A percentile compares a stretch with the other conserved stretches of the same genome.
Evolutionary conservation across 2,113 vertebrate genomes (phyloP).

Genomic region (Rafetus swinhoei): DNA sequence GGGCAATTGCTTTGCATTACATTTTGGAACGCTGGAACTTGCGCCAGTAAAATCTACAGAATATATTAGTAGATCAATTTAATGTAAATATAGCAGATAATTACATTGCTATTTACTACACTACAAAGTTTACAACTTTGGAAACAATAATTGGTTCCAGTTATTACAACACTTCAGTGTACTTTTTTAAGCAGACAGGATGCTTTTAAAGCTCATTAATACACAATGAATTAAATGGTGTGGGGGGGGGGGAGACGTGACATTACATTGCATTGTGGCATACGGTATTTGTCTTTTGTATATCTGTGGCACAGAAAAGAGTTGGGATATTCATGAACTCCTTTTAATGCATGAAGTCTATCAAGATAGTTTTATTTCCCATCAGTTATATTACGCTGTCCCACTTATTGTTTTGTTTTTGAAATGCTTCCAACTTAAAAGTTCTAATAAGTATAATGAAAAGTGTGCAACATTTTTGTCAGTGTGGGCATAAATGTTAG

Average conservation of each 20-base stretch:
- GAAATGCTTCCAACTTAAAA: conserved; percentile 1
- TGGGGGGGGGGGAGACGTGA: conserved; percentile 41
- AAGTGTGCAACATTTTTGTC: conserved; percentile 1
- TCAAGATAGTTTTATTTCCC: neutral
- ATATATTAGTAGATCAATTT: conserved; percentile 49
- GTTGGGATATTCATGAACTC: conserved; percentile 1
- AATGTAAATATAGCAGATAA: conserved; percentile 52
- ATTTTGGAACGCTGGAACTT: conserved; percentile 53
- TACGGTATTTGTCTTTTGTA: neutral
- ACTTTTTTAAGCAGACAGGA: conserved; percentile 51
- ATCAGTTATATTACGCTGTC: conserved; percentile 43
- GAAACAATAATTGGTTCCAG: conserved; percentile 47
- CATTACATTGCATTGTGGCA: neutral
- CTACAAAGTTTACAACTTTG: conserved; percentile 37
- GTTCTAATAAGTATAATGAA: conserved; percentile 46
- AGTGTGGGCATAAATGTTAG: conserved; percentile 38
- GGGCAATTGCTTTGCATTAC: conserved; percentile 40
- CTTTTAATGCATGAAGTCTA: neutral
- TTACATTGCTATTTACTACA: conserved; percentile 36
- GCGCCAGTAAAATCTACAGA: conserved; percentile 39
- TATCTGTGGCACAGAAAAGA: neutral
- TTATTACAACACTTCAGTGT: conserved; percentile 51
- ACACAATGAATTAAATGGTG: conserved; percentile 48
- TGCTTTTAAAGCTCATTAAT: conserved; percentile 50
- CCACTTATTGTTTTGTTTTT: neutral